Base-by-base conservation (phyloP, 2,888 invertebrate species). In the Aspidapion aeneum region DNA sequence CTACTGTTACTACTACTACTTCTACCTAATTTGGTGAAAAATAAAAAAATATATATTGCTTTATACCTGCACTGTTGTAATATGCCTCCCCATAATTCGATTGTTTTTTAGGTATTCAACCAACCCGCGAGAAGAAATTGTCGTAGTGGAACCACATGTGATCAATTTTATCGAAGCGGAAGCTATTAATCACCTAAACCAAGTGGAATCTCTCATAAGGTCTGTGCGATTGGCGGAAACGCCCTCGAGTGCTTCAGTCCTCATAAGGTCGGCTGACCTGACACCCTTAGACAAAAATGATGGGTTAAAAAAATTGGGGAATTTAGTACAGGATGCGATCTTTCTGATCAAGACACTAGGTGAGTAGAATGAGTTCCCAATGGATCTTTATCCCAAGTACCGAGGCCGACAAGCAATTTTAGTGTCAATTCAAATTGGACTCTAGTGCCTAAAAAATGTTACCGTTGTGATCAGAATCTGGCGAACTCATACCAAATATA, bases 261-360 rank as follows among this genome's bases (percentile, higher is more conserved):
- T 7, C 35, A 35, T 35, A 3, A 35, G 12, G 12, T 35, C 35
- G 35, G 12, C 58, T 12, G 71, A 64, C 55, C 68, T 77, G 50
- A 68, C 1, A 65, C 74, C 50, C 20, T 61, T 80, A 72, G 69
- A 74, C 64, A 64, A 73, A 71, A 49, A 73, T 9, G 73, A 71
- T 35, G 71, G 71, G 16, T 67, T 72, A 54, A 74, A 71, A 63
- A 69, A 72, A 50, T 59, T 78, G 21, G 64, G 56, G 9, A 75
- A 76, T 67, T 18, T 75, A 17, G 58, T 79, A 18, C 62, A 67
- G 20, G 78, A 79, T 68, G 67, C 77, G 1, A 57, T 64, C 7
- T 49, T 57, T 48, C 85, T 86, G 61, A 74, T 89, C 58, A 62
- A 78, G 0, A 83, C 84, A 51, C 73, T 83, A 75, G 82, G 86